A percentile compares a stretch with the other conserved stretches of the same genome.
phyloP scores from a whole-genome alignment of 2,888 invertebrate genomes.

The Tiliacea citrago region DNA sequence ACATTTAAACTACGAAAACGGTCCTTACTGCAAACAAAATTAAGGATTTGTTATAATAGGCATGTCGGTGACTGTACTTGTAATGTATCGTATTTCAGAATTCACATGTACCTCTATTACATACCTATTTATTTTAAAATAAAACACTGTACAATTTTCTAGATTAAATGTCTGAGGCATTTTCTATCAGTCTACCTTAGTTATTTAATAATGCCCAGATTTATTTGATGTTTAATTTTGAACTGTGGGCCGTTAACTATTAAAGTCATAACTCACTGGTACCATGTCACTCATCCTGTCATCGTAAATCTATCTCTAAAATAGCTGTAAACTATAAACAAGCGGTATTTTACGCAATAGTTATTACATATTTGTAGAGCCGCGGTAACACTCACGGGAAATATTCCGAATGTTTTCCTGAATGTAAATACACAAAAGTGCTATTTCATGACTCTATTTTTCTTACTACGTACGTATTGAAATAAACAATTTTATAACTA shows the following conservation, averaged over 20 bases:
- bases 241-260: conserved; percentile 25
- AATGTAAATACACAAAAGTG: neutral
- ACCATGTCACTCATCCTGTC: conserved; percentile 52
- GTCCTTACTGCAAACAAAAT: neutral
- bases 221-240: conserved; percentile 45
- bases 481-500: too few relatives aligned
- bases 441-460: conserved; percentile 1
- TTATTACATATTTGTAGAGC: conserved; percentile 13
- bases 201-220: neutral
- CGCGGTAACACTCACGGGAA: conserved; percentile 18
- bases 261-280: conserved; percentile 37
- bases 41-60: neutral
- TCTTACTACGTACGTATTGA: too few relatives aligned
- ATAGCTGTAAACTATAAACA: conserved; percentile 37
- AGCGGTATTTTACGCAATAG: conserved; percentile 28
- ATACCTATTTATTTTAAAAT: too few relatives aligned
- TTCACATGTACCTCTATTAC: neutral
- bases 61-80: neutral
- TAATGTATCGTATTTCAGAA: neutral
- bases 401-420: conserved; percentile 21
- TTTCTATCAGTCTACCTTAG: neutral
- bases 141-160: neutral
- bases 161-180: neutral
- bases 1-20: neutral
- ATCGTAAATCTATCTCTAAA: conserved; percentile 52